Base-by-base conservation (phyloP, 2,797 vertebrate genomes). In the Chelon labrosus region DNA sequence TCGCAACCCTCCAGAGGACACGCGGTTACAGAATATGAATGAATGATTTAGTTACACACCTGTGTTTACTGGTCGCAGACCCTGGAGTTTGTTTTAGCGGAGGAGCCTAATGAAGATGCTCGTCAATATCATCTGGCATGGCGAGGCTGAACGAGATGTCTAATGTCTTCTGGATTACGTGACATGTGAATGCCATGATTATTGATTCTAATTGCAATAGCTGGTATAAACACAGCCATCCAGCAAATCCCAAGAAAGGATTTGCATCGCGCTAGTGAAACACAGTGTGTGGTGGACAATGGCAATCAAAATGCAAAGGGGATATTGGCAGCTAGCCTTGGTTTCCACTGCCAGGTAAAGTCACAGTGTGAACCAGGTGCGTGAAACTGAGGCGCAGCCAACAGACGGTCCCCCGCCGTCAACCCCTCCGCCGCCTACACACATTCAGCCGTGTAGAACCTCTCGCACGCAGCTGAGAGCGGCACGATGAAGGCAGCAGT, bases 301-400 rank as follows among this genome's bases (percentile, higher is more conserved):
- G 35, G 27, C 57, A 66, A 58, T 37, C 14, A 58, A 41, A 65
- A 56, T 10, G 69, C 25, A 37, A 17, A 0, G 5, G 20, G 14
- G 51, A 52, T 52, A 61, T 46, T 80, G 68, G 73, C 73, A 68
- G 42, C 44, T 22, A n/a, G 31, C 7, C 4, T 37, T 57, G 53
- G 12, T 14, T 58, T 70, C 17, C 19, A 5, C 27, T 70, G 75
- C 70, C 75, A 82, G 70, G 47, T 65, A 19, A 62, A 57, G 25
- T 63, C 72, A 57, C 9, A 46, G 60, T 64, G 53, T 42, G 50
- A 57, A 65, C 65, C 56, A 27, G 60, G 46, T 62, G 53, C 46
- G 52, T 57, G 53, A 50, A 61, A 47, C 37, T 37, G 49, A 49
- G 22, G 20, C 16, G 11, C 39, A 37, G 63, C 57, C 47, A 53